Evolutionary conservation across 2,113 vertebrate species (phyloP), one percentile per base, ranked within the genome.

Genomic region (Pelecanus crispus): DNA sequence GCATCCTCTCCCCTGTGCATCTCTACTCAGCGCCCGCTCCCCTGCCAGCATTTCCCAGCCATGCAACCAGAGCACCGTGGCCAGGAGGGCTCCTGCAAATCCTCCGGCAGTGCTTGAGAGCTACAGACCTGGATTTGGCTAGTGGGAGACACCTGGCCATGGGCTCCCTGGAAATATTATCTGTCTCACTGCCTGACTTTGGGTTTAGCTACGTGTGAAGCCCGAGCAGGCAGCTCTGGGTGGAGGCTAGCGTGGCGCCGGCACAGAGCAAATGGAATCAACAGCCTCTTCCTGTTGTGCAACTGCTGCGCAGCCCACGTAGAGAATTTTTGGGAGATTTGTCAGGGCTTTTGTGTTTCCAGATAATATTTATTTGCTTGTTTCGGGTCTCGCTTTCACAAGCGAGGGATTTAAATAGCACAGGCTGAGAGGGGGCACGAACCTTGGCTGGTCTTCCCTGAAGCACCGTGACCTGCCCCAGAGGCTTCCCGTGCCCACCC

Each of bases 211-310:
- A 49, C 0, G 4, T 56, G 28, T 24, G 70, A n/a, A 75, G 67
- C 49, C 45, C 0, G 0, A 65, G 58, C 58, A 8, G 44, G 55
- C 5, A 0, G 86, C 55, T 53, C 84, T 73, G 93, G 74, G n/a
- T 49, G 68, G 71, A 87, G 93, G 78, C 32, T 6, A 8, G 32
- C 2, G 1, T 0, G 0, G 56, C 0, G 6, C 59, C 6, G 7
- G 85, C 67, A 25, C 42, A 2, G 45, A 92, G 63, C 68, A 52
- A 44, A 62, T 38, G 91, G 55, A 82, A 95, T 84, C 86, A 94
- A 68, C 91, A 90, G 68, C 86, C 66, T 70, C 81, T 94, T 97
- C 96, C 92, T 94, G 84, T 96, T 97, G 95, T 79, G 84, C 81
- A 91, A 92, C 20, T 1, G 1, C 70, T 5, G 2, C 4, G 7